Evolutionary conservation across 2,888 invertebrate species (phyloP), one percentile per base, ranked within the genome.

Genomic region (Ligdia adustata): DNA sequence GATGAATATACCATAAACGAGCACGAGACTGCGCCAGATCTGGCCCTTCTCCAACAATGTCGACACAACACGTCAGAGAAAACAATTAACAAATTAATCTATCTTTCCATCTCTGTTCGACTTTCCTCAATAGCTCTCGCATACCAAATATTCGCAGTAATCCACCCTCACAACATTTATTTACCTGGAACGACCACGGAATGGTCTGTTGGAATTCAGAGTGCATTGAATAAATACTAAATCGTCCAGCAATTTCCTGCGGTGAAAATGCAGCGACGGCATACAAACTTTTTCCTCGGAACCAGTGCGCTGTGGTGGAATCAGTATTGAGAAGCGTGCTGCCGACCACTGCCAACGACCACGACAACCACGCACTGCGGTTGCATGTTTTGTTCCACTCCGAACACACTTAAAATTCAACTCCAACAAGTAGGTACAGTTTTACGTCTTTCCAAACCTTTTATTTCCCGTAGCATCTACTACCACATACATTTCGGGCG

Each of bases 1-100:
- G 63, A 62, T 64, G 67, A 72, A 77, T 75, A 41, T 46, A 39
- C 35, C 73, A 77, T 71, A 72, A 72, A 74, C 58, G 66, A 68
- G 67, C 56, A 60, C 57, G 66, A 70, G 68, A 67, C 68, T 70
- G 75, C 72, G 69, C 69, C 53, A 54, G 58, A 62, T 60, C 78
- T 82, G 86, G 86, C 80, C 27, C 14, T 40, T 45, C 26, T 79
- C 87, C 86, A 85, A 75, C 62, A 55, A 64, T 64, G 73, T 73
- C 66, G 69, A 68, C 67, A 60, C 57, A 57, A 56, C 57, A 46
- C 64, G 64, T 66, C 71, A 64, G 51, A 57, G 55, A 61, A 56
- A 68, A 71, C 72, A 76, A 72, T 74, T 72, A 75, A 69, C 69
- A 69, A 73, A 70, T 73, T 66, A 50, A 54, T 50, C 20, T 24